Evolutionary conservation across 2,113 vertebrate genomes (phyloP).

Genomic region (Ivindomyrus marchei): DNA sequence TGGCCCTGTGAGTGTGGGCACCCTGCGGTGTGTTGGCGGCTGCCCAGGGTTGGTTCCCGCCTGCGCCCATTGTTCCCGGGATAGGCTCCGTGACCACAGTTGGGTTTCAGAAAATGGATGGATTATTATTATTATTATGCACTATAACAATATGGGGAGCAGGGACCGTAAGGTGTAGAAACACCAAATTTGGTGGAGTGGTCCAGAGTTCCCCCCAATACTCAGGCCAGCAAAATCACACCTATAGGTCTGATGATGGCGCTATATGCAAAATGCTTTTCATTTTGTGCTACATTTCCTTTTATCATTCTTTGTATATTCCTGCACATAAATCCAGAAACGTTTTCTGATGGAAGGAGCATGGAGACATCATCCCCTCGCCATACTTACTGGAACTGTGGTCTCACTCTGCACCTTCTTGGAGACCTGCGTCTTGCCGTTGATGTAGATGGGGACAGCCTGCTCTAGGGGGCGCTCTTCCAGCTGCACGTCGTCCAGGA

Average conservation of each 20-base stretch:
- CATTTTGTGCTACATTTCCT: not conserved
- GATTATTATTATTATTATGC: not conserved
- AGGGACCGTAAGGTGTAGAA: not conserved
- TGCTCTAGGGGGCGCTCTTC: conserved; percentile 41
- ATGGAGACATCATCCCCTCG: not conserved
- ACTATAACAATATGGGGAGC: not conserved
- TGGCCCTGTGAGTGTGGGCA: too few relatives aligned
- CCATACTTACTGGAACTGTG: conserved; percentile 44
- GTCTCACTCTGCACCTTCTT: conserved; percentile 36
- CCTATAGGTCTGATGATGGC: not conserved
- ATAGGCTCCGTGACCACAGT: too few relatives aligned
- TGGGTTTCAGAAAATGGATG: too few relatives aligned
- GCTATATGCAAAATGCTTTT: not conserved
- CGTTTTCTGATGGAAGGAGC: not conserved
- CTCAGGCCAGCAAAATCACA: not conserved
- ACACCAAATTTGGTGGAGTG: not conserved
- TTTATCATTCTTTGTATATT: not conserved
- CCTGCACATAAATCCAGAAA: not conserved
- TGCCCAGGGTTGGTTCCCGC: too few relatives aligned
- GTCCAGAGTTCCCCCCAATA: not conserved
- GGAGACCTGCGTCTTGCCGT: conserved; percentile 49
- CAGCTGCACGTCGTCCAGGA: conserved; percentile 44
- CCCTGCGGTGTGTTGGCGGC: too few relatives aligned
- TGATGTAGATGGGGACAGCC: conserved; percentile 48
- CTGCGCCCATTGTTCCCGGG: too few relatives aligned